Base-by-base conservation (phyloP, 1,140 invertebrate species). In the Anadara kagoshimensis region DNA sequence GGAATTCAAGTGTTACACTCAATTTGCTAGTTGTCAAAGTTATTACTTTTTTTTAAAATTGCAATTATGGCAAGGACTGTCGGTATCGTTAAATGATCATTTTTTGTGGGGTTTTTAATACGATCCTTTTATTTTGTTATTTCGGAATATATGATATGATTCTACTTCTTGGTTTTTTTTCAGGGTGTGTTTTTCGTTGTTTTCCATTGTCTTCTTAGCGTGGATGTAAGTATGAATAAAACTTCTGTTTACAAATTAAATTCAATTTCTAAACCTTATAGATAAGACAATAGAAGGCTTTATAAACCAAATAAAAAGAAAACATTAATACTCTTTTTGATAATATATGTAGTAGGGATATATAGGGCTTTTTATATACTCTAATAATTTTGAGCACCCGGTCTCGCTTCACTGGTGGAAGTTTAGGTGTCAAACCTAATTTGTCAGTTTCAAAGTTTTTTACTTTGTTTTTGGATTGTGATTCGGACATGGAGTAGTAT, bases 101-200 rank as follows among this genome's bases (percentile, higher is more conserved):
- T 36, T 29, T 14, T 75, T 12, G 36, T 8, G 18, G 5, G 41
- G 16, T 44, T 63, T 47, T 20, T n/a, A 24, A 12, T n/a, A 7
- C 0, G 18, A 20, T n/a, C n/a, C n/a, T n/a, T n/a, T n/a, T n/a
- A n/a, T n/a, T n/a, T n/a, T n/a, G n/a, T n/a, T n/a, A n/a, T n/a
- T n/a, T n/a, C n/a, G n/a, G n/a, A n/a, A n/a, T n/a, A n/a, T n/a
- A n/a, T n/a, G n/a, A n/a, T n/a, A n/a, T n/a, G n/a, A n/a, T n/a
- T n/a, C n/a, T n/a, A 26, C 26, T 36, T 1, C 47, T 65, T 8
- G 47, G 12, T 53, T 44, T 59, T 66, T 59, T 73, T 70, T 29
- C 61, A 83, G 80, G 82, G 82, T 16, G 72, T 84, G 11, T 62
- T 82, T 36, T 82, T 84, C 72, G 81, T 84, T 57, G 20, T 84